Conservation (phyloP, 2,797 vertebrate species). For the Buceros bicornis region DNA sequence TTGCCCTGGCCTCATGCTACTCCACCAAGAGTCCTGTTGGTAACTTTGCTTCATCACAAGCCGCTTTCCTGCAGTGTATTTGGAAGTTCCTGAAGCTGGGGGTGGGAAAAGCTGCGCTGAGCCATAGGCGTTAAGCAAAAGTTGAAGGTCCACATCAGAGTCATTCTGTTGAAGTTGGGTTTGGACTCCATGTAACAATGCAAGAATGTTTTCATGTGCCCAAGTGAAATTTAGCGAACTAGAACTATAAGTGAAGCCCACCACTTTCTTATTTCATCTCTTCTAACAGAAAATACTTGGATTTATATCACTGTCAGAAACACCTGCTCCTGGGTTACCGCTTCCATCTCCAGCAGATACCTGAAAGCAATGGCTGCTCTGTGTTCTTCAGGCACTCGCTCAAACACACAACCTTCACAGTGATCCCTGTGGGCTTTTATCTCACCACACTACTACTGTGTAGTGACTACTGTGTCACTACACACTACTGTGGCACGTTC, state of each 20-base stretch:
- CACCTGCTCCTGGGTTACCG: fast-evolving
- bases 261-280: not conserved
- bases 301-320: not conserved
- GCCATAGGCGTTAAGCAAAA: not conserved
- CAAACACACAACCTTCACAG: not conserved
- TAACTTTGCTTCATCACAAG: not conserved
- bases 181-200: not conserved
- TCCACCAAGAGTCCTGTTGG: not conserved
- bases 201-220: not conserved
- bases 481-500: not conserved
- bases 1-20: not conserved
- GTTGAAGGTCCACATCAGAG: not conserved
- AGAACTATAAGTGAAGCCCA: not conserved
- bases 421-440: not conserved
- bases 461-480: not conserved
- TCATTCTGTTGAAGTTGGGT: not conserved
- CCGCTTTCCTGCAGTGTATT: not conserved
- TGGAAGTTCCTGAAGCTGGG: not conserved
- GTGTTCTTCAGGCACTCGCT: not conserved
- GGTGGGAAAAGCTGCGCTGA: not conserved
- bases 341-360: not conserved
- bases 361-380: not conserved
- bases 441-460: not conserved
- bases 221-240: not conserved
- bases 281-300: not conserved